Conservation (phyloP, 2,797 vertebrate species). For the Otus scops region DNA sequence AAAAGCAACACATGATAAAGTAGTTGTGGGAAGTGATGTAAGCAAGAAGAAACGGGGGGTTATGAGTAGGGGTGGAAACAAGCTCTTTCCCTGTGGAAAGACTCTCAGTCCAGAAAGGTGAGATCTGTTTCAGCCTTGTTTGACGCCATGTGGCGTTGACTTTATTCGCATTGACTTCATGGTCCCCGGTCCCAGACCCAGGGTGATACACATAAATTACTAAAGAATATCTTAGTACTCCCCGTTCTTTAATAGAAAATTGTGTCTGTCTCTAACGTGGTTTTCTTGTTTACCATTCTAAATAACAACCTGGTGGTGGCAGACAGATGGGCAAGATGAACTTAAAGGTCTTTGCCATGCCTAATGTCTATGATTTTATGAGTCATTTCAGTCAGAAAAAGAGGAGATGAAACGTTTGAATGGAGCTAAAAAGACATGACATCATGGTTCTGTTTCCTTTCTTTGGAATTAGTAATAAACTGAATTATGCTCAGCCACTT, state of each 20-base stretch:
- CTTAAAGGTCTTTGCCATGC: slow-evolving; percentile 3
- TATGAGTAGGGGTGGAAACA: neutral
- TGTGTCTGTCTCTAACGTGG: neutral
- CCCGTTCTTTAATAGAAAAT: neutral
- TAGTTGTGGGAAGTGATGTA: neutral
- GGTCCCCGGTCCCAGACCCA: neutral
- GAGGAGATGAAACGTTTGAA: neutral
- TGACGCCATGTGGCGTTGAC: rapidly evolving
- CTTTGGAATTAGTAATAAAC: slow-evolving; percentile 26
- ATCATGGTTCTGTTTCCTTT: slow-evolving; percentile 23
- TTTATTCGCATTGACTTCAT: neutral
- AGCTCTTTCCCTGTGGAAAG: neutral
- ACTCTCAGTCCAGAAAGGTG: neutral
- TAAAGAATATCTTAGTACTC: neutral
- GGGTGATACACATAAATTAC: neutral
- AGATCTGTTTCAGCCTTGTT: neutral
- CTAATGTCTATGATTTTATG: neutral
- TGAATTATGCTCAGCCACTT: slow-evolving; percentile 1
- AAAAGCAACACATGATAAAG: neutral
- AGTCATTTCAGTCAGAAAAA: slow-evolving; percentile 18
- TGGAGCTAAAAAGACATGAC: slow-evolving; percentile 11
- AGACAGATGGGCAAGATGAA: slow-evolving; percentile 1
- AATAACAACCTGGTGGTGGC: neutral
- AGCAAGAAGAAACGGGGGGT: neutral
- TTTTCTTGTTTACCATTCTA: slow-evolving; percentile 13